A percentile compares a stretch with the other conserved stretches of the same genome.
Evolutionary conservation across 2,113 vertebrate genomes (phyloP).

Genomic region (Tricholaema leucomelas): DNA sequence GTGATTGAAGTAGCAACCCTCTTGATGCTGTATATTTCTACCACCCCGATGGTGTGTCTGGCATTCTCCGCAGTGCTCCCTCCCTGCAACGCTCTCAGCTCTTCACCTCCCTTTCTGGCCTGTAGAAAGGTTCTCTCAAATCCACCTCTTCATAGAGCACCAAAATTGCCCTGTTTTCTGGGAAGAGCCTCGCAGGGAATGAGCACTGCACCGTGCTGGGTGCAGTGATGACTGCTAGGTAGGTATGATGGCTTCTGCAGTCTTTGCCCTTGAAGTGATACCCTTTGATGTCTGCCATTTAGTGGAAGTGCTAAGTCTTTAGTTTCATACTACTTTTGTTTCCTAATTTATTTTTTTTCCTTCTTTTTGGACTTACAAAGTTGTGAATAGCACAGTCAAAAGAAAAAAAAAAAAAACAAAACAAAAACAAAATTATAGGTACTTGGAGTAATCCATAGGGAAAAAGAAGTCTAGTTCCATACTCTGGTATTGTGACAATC

Average conservation of each 20-base stretch:
- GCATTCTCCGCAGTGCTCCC: slow-evolving; percentile 61
- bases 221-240: slow-evolving; percentile 72
- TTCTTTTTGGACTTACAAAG: slow-evolving; percentile 74
- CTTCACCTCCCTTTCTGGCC: slow-evolving; percentile 46
- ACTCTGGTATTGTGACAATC: slow-evolving; percentile 84
- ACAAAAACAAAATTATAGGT: no score
- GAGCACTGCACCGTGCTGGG: slow-evolving; percentile 19
- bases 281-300: slow-evolving; percentile 80
- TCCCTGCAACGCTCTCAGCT: slow-evolving; percentile 58
- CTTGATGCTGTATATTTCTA: slow-evolving; percentile 79
- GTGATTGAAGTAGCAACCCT: slow-evolving; percentile 78
- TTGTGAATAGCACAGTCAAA: slow-evolving; percentile 80
- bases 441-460: slow-evolving; percentile 77
- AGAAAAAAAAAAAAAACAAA: not conserved
- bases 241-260: slow-evolving; percentile 69
- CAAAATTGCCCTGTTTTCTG: slow-evolving; percentile 18
- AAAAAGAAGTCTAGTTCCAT: slow-evolving; percentile 75
- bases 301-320: slow-evolving; percentile 81
- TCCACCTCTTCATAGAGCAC: slow-evolving; percentile 22
- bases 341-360: slow-evolving; percentile 10
- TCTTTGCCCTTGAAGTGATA: slow-evolving; percentile 67
- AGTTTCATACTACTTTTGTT: slow-evolving; percentile 77
- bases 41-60: slow-evolving; percentile 67
- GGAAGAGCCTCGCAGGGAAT: slow-evolving; percentile 48
- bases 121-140: not conserved